A percentile compares a stretch with the other conserved stretches of the same genome.
Conservation (phyloP, 1,140 invertebrate genomes). For the Leptinotarsa lineolata region DNA sequence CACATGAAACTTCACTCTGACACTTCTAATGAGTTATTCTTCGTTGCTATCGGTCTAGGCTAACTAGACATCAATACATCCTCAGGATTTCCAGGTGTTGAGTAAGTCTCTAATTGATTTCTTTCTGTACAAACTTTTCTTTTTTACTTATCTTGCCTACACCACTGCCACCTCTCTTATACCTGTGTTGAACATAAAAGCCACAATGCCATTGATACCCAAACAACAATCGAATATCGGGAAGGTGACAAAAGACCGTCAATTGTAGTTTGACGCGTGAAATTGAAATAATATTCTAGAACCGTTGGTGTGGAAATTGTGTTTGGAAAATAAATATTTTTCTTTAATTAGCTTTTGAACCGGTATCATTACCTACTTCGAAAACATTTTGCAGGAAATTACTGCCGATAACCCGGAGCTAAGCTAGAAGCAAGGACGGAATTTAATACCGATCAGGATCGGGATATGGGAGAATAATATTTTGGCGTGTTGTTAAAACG, state of each 20-base stretch:
- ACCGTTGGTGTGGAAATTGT: conserved; percentile 44
- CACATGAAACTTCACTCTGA: no score
- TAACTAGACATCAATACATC: no score
- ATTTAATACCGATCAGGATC: conserved; percentile 29
- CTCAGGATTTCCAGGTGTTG: no score
- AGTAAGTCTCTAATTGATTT: no score
- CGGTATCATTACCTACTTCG: conserved; percentile 31
- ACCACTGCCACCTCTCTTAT: neutral
- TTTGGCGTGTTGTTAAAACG: neutral
- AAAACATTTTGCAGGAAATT: conserved; percentile 32
- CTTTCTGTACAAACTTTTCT: no score
- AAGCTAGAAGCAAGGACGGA: conserved; percentile 8
- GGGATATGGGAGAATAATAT: conserved; percentile 12
- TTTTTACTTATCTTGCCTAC: neutral
- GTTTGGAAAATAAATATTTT: conserved; percentile 47
- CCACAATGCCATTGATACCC: conserved; percentile 11
- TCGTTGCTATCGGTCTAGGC: no score
- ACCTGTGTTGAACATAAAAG: conserved; percentile 9
- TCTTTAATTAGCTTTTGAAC: conserved; percentile 34
- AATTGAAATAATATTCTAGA: conserved; percentile 31
- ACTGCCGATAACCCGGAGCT: conserved; percentile 20
- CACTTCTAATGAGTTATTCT: no score
- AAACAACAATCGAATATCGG: conserved; percentile 12
- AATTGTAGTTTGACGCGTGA: conserved; percentile 34
- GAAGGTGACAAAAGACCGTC: conserved; percentile 32